Evolutionary conservation across 2,113 vertebrate species (phyloP), one percentile per base, ranked within the genome.

Genomic region (Pimephales promelas): DNA sequence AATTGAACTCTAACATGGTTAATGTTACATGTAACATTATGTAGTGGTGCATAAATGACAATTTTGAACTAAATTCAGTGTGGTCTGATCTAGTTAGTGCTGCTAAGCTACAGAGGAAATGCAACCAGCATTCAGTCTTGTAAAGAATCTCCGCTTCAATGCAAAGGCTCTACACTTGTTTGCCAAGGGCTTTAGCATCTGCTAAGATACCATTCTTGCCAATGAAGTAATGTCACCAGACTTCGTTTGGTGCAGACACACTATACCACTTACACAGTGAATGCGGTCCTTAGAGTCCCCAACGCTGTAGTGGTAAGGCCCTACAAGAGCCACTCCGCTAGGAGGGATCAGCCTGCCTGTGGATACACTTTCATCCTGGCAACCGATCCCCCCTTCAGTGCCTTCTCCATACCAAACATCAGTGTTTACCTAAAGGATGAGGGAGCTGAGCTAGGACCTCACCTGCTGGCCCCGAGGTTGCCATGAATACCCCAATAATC

Each of bases 381-480:
- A 96, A 95, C 94, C 49, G 87, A 92, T 89, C 89, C 89, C 89
- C 83, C 36, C 20, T 22, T 16, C 40, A 43, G 61, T 89, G 79
- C 82, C 73, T 72, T 83, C 82, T 22, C 54, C 88, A 88, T 85
- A 90, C 89, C 85, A 84, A 90, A 89, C 68, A 68, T 31, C 83
- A 88, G 20, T 98, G 95, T 99, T 98, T 98, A 95, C 96, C 94
- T 91, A 97, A 97, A 94, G 95, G 96, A 97, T 98, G 92, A 97
- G 94, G 90, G 88, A 90, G 89, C 90, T 88, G 89, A 93, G 90
- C 91, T 90, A 89, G 90, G 89, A 90, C 93, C 95, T 98, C 95
- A 97, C 96, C 97, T 97, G 95, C 95, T 96, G 95, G 92, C 95
- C 94, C 94, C 90, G 87, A 87, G 93, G 94, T 86, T 93, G 92